A percentile compares a stretch with the other conserved stretches of the same genome.
phyloP scores from a whole-genome alignment of 1,140 invertebrate species.

The Anoplolepis gracilipes region DNA sequence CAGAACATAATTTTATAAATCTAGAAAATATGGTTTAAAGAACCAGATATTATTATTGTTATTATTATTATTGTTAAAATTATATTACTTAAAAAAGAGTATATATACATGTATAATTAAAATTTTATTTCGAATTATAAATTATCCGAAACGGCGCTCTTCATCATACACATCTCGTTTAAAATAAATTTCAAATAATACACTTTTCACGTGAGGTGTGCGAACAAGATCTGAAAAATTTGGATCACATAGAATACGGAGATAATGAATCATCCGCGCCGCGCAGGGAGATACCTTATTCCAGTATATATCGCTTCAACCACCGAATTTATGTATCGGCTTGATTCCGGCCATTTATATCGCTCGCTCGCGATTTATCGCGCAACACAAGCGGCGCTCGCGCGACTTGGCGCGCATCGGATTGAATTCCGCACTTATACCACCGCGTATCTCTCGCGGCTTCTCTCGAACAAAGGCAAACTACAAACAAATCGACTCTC shows the following conservation, averaged over 20 bases:
- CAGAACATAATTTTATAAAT: no score
- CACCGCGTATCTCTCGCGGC: background rate
- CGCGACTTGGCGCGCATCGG: conserved; percentile 53
- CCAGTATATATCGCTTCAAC: conserved; percentile 28
- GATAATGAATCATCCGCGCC: conserved; percentile 4
- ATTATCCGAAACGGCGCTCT: background rate
- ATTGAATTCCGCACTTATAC: conserved; percentile 58
- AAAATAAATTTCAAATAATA: background rate
- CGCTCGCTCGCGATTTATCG: conserved; percentile 27
- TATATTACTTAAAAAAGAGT: no score
- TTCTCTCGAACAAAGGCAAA: conserved; percentile 16
- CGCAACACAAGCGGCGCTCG: background rate
- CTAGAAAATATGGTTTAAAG: no score
- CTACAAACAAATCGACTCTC: conserved; percentile 42
- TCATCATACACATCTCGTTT: background rate
- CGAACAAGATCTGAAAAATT: background rate
- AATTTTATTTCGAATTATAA: background rate
- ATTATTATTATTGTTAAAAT: no score
- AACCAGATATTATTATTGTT: no score
- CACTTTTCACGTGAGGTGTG: background rate
- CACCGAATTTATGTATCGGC: conserved; percentile 49
- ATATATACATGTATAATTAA: no score
- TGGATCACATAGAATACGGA: background rate
- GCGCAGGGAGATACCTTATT: conserved; percentile 1
- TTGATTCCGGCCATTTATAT: conserved; percentile 43